phyloP scores from a whole-genome alignment of 2,797 vertebrate species.

The Chrosomus eos region DNA sequence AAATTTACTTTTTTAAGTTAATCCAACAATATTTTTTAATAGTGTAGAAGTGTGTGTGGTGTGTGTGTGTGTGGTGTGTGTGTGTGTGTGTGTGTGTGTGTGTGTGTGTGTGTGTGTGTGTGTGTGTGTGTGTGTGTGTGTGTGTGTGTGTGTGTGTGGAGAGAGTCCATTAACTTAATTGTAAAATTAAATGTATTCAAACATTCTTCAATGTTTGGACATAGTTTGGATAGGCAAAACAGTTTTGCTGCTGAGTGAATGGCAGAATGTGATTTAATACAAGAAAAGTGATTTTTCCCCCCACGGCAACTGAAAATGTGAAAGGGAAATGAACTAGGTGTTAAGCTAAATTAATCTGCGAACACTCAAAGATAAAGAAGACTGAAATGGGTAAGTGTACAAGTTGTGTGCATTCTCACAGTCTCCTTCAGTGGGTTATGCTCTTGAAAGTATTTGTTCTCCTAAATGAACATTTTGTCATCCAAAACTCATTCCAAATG shows the following conservation, averaged over 20 bases:
- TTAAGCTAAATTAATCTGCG: conserved; percentile 34
- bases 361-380: not conserved
- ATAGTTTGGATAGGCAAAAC: not conserved
- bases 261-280: conserved; percentile 32
- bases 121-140: too few relatives aligned
- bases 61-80: too few relatives aligned
- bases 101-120: too few relatives aligned
- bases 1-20: too few relatives aligned
- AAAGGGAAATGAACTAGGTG: conserved; percentile 36
- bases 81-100: too few relatives aligned
- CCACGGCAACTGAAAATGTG: conserved; percentile 6
- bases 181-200: not conserved
- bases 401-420: not conserved
- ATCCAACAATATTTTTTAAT: too few relatives aligned
- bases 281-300: conserved; percentile 31
- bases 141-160: too few relatives aligned
- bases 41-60: too few relatives aligned
- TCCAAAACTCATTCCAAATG: not conserved
- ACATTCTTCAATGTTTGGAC: not conserved
- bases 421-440: not conserved
- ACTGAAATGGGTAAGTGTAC: not conserved
- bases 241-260: not conserved
- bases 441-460: not conserved
- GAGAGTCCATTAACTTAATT: not conserved
- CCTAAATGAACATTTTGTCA: not conserved